These are phyloP conservation scores for Dasysyrphus tricinctus DNA, from an alignment of 2,888 invertebrate genomes.

Conservation along the genomic window DNA sequence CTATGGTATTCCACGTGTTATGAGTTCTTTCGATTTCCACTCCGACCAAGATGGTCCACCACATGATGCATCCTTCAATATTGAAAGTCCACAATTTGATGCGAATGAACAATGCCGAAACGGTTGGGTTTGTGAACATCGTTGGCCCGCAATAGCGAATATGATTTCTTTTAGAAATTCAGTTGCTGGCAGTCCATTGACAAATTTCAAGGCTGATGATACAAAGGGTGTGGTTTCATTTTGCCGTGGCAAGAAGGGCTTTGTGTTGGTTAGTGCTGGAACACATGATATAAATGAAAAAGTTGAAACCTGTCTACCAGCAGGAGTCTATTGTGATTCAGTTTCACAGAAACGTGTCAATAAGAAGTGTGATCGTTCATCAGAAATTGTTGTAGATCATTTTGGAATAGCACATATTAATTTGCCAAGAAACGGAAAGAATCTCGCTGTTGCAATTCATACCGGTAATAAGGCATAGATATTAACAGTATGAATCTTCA, in stretches of 20 bases:
- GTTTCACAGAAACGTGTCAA: slow-evolving; percentile 85
- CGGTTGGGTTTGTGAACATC: slow-evolving; percentile 92
- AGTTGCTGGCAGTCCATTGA: slow-evolving; percentile 85
- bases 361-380: slow-evolving; percentile 79
- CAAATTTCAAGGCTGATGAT: slow-evolving; percentile 90
- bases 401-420: slow-evolving; percentile 70
- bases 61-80: slow-evolving; percentile 44
- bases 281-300: slow-evolving; percentile 84
- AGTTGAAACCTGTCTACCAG: slow-evolving; percentile 87
- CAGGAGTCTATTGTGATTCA: slow-evolving; percentile 93
- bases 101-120: slow-evolving; percentile 86
- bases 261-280: slow-evolving; percentile 90
- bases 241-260: slow-evolving; percentile 89
- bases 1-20: slow-evolving; percentile 90
- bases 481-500: background rate
- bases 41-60: slow-evolving; percentile 82
- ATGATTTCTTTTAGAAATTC: slow-evolving; percentile 91
- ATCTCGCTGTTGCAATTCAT: slow-evolving; percentile 87
- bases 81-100: slow-evolving; percentile 86
- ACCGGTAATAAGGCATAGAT: slow-evolving; percentile 77
- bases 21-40: slow-evolving; percentile 91
- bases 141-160: slow-evolving; percentile 90
- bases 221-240: slow-evolving; percentile 91
- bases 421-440: slow-evolving; percentile 84
- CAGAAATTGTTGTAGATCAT: slow-evolving; percentile 49